Base-by-base conservation (phyloP, 92 coral and sea anemone genomes). In the Porites lobata region DNA sequence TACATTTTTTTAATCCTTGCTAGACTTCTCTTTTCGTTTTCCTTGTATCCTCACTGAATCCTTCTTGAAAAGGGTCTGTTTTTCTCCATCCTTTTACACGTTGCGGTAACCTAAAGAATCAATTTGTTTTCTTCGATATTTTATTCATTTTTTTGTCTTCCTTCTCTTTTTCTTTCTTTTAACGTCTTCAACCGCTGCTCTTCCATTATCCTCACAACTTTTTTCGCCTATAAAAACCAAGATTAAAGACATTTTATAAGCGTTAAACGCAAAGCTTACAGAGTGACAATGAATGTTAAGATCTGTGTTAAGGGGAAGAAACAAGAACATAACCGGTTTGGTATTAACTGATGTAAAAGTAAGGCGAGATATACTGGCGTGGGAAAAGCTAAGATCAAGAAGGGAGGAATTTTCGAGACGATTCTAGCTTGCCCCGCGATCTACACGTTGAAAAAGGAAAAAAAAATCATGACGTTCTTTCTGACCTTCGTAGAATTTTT, bases 131-230 rank as follows among this genome's bases (percentile, higher is more conserved):
- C 17, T 50, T 52, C 8, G 51, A 20, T 32, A 7, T 9, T 7
- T 51, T 22, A 43, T 1, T 9, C n/a, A 18, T 73, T 61, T 4
- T 77, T 56, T 19, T 62, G 65, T 58, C 18, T 78, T 86, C 75
- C 64, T 83, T 67, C 50, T 74, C 57, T 61, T 74, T 86, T 66
- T 80, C 77, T 80, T 80, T 0, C 63, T 67, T 59, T 20, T 90
- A 9, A 76, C 89, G 14, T 74, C 90, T 58, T 80, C 85, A 50
- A 90, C 72, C 9, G 93, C 93, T 22, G 29, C 75, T 90, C 24
- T 64, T 43, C 43, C 86, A 71, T 77, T 53, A 32, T 22, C 72
- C 13, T 86, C 76, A 3, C 15, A 15, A 6, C 74, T 74, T 63
- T 38, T 22, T 21, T 81, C 70, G 21, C 47, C 81, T 81, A 32